A percentile compares a stretch with the other conserved stretches of the same genome.
These are phyloP conservation scores for Hycleus phaleratus DNA, from an alignment of 1,140 invertebrate genomes.

Conservation along the genomic window DNA sequence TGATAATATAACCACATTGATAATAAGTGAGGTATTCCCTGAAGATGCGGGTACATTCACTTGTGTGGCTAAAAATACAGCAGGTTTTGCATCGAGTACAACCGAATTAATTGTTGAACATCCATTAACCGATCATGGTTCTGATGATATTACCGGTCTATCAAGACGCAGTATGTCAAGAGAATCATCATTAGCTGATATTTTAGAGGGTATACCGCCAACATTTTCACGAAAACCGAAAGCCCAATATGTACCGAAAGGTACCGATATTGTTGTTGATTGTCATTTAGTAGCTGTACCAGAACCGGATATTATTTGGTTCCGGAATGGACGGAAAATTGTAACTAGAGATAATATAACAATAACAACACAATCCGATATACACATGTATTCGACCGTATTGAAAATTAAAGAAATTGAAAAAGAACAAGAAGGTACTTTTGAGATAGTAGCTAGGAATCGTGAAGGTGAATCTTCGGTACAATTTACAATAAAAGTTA, in stretches of 20 bases:
- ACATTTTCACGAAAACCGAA: slow-evolving; percentile 86
- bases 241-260: slow-evolving; percentile 73
- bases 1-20: slow-evolving; percentile 83
- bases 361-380: slow-evolving; percentile 71
- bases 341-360: slow-evolving; percentile 59
- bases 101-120: slow-evolving; percentile 84
- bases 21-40: slow-evolving; percentile 92
- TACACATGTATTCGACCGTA: slow-evolving; percentile 82
- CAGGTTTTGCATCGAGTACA: slow-evolving; percentile 86
- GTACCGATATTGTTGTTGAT: slow-evolving; percentile 71
- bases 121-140: slow-evolving; percentile 80
- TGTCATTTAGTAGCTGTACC: slow-evolving; percentile 81
- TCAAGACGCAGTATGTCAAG: slow-evolving; percentile 76
- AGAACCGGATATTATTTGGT: slow-evolving; percentile 83
- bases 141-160: slow-evolving; percentile 70
- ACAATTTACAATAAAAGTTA: slow-evolving; percentile 73
- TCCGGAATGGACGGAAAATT: slow-evolving; percentile 64
- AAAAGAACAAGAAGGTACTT: slow-evolving; percentile 76
- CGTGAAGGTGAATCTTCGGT: slow-evolving; percentile 81
- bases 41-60: slow-evolving; percentile 96
- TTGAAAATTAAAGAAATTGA: slow-evolving; percentile 71
- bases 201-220: slow-evolving; percentile 84
- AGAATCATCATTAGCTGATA: slow-evolving; percentile 84
- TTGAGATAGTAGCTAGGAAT: slow-evolving; percentile 82
- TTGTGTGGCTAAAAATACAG: slow-evolving; percentile 90